A percentile compares a stretch with the other conserved stretches of the same genome.
phyloP scores from a whole-genome alignment of 2,888 invertebrate genomes.

The Tineola bisselliella region DNA sequence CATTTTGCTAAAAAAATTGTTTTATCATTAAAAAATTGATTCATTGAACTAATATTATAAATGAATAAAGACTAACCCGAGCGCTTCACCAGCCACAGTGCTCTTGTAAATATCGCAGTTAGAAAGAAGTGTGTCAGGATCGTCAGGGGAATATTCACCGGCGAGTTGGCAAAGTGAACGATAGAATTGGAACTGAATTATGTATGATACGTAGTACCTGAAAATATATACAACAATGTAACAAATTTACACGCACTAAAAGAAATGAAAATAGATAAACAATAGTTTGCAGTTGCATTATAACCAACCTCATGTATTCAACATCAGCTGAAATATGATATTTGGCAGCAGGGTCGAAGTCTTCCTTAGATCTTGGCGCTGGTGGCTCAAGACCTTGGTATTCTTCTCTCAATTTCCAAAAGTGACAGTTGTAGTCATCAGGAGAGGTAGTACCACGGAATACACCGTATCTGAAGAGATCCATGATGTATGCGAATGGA shows the following conservation, averaged over 20 bases:
- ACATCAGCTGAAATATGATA: slow-evolving; percentile 74
- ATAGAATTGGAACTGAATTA: slow-evolving; percentile 89
- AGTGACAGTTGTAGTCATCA: slow-evolving; percentile 72
- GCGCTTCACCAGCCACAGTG: slow-evolving; percentile 72
- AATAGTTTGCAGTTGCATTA: too few relatives aligned
- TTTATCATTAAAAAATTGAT: neutral
- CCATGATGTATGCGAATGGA: slow-evolving; percentile 75
- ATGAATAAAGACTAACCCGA: slow-evolving; percentile 48
- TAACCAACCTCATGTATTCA: slow-evolving; percentile 68
- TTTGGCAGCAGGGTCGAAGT: slow-evolving; percentile 75
- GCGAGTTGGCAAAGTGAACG: slow-evolving; percentile 77
- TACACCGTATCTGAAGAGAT: slow-evolving; percentile 75
- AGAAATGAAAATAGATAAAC: neutral
- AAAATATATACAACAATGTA: slow-evolving; percentile 20
- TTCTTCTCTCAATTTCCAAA: slow-evolving; percentile 70
- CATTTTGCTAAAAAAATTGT: slow-evolving; percentile 59
- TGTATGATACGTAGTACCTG: slow-evolving; percentile 79
- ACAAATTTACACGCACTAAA: neutral
- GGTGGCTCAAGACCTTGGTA: slow-evolving; percentile 74
- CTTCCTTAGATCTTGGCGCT: slow-evolving; percentile 66
- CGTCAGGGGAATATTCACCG: slow-evolving; percentile 73
- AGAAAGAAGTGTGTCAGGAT: slow-evolving; percentile 71
- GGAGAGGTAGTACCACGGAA: slow-evolving; percentile 70
- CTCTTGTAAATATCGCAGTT: slow-evolving; percentile 82
- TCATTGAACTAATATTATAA: neutral